Percentiles rank a stretch among this genome's conserved stretches.
Conservation (phyloP, 2,797 vertebrate species). For the Alfaro cultratus region DNA sequence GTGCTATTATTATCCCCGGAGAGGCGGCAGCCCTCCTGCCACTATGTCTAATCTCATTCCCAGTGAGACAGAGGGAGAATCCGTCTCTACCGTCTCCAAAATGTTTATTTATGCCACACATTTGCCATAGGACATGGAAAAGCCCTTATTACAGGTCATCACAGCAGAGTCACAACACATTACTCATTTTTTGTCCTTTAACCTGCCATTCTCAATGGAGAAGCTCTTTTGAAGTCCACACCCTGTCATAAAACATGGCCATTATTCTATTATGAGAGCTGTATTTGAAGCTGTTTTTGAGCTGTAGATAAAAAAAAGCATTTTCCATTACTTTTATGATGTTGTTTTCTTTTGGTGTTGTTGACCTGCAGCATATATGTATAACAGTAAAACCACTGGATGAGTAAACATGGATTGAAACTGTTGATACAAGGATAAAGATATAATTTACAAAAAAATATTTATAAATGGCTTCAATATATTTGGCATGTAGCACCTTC, state of each 20-base stretch:
- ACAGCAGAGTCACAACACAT: constrained; percentile 64
- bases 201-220: constrained; percentile 62
- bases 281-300: constrained; percentile 43
- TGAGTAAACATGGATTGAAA: constrained; percentile 12
- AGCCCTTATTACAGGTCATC: constrained; percentile 74
- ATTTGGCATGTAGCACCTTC: constrained; percentile 26
- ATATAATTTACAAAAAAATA: constrained; percentile 9
- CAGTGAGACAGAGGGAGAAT: constrained; percentile 62
- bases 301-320: constrained; percentile 16
- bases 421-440: background rate
- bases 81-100: constrained; percentile 63
- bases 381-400: constrained; percentile 16
- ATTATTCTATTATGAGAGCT: constrained; percentile 70
- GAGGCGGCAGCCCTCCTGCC: constrained; percentile 69
- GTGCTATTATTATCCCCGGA: constrained; percentile 78
- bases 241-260: constrained; percentile 67
- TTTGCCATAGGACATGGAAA: constrained; percentile 72
- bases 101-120: constrained; percentile 67
- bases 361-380: constrained; percentile 13
- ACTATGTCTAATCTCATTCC: constrained; percentile 50
- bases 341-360: constrained; percentile 18
- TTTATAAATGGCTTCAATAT: constrained; percentile 32
- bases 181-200: constrained; percentile 71
- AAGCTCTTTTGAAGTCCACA: constrained; percentile 67
- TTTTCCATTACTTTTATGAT: constrained; percentile 1